A percentile compares a stretch with the other conserved stretches of the same genome.
Evolutionary conservation across 2,797 vertebrate species (phyloP).

Genomic region (Pseudochirops cupreus): DNA sequence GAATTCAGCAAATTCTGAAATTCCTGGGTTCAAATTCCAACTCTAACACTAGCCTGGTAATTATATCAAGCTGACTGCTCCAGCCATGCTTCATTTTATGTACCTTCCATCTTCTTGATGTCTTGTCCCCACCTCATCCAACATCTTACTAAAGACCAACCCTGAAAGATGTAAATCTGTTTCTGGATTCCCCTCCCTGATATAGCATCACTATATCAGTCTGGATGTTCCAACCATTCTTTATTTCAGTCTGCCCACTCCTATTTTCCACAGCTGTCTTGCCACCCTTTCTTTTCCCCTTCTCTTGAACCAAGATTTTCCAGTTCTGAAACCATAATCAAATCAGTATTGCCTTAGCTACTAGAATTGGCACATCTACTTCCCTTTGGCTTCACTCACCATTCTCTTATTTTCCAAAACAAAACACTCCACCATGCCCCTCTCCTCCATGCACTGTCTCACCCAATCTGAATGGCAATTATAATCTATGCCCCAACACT

Average conservation of each 20-base stretch:
- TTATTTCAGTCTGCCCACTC: not conserved
- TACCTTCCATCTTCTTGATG: not conserved
- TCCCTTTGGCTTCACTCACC: not conserved
- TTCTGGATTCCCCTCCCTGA: not conserved
- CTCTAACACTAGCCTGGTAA: not conserved
- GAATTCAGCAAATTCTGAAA: not conserved
- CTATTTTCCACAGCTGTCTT: not conserved
- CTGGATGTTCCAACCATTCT: not conserved
- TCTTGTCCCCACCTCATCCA: not conserved
- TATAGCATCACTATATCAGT: not conserved
- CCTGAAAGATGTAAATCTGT: not conserved
- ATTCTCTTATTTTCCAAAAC: not conserved
- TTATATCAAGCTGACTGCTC: not conserved
- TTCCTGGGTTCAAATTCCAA: not conserved
- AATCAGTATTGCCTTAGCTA: not conserved
- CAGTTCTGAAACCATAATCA: not conserved
- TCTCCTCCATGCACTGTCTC: not conserved
- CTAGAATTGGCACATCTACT: not conserved
- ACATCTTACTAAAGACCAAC: not conserved
- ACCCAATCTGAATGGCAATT: not conserved
- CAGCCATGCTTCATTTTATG: not conserved
- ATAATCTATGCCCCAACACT: not conserved
- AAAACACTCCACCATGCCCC: not conserved
- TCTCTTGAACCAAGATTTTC: not conserved
- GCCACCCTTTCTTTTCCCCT: not conserved